Conservation (phyloP, 2,888 invertebrate genomes). For the Acrobasis suavella region DNA sequence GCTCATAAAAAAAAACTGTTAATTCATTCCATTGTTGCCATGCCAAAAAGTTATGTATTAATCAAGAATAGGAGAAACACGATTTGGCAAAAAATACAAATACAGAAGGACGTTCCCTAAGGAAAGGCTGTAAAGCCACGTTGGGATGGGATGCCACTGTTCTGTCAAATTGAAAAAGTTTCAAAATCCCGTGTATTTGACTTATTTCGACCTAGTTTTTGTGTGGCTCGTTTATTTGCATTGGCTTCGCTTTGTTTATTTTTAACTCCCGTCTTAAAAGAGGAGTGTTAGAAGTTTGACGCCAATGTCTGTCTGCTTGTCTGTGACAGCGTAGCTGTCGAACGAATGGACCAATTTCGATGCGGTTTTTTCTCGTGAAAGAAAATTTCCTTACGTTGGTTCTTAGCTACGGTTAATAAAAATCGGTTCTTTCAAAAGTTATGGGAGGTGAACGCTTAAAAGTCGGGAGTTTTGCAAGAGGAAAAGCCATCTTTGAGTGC, state of each 20-base stretch:
- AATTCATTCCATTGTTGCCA: not conserved
- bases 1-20: not conserved
- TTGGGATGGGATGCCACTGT: slow-evolving; percentile 1
- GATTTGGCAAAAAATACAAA: not conserved
- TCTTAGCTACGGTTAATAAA: too few species aligned
- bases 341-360: too few species aligned
- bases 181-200: slow-evolving; percentile 8
- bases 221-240: not conserved
- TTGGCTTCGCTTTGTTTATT: not conserved
- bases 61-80: not conserved
- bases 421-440: too few species aligned
- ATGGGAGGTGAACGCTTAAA: too few species aligned
- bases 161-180: slow-evolving; percentile 22
- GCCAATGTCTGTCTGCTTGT: too few species aligned
- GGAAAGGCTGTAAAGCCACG: slow-evolving; percentile 4
- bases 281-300: too few species aligned
- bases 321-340: too few species aligned
- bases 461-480: too few species aligned
- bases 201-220: slow-evolving; percentile 14
- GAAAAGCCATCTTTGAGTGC: too few species aligned
- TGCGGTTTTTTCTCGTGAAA: too few species aligned
- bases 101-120: not conserved
- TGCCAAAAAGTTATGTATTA: not conserved
- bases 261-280: not conserved
- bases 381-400: too few species aligned